Evolutionary conservation across 2,888 invertebrate species (phyloP), one percentile per base, ranked within the genome.

Genomic region (Megastigmus dorsalis): DNA sequence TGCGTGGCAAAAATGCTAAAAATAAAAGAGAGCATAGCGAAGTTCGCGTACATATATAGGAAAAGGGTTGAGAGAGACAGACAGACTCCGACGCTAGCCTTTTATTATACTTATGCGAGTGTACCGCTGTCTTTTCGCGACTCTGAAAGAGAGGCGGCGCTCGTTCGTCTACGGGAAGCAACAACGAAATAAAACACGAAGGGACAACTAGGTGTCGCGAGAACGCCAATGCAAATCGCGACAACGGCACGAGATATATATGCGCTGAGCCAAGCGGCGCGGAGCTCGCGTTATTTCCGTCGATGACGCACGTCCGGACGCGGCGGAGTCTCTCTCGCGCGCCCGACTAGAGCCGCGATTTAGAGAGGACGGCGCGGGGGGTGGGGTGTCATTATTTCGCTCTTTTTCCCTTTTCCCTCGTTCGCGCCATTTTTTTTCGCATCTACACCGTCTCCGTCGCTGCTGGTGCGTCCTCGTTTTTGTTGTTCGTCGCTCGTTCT

Each of bases 291-390:
- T 45, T 48, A 55, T 41, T 68, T 45, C 50, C 62, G 60, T n/a
- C 62, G 62, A 68, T 67, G 54, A 48, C 67, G 62, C 62, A 55
- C 60, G 38, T 62, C 62, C 74, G 73, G 70, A 65, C n/a, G n/a
- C n/a, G n/a, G n/a, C n/a, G n/a, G n/a, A n/a, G n/a, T n/a, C n/a
- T n/a, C n/a, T n/a, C n/a, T n/a, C n/a, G n/a, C n/a, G n/a, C n/a
- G n/a, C n/a, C n/a, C n/a, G n/a, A n/a, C n/a, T n/a, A 28, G 43
- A 65, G 57, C 72, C 23, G 33, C 67, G 74, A 63, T 55, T 62
- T 68, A 45, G 23, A 59, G 55, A 62, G 63, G 60, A 54, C 26
- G 20, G 60, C 26, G 20, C 18, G n/a, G n/a, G n/a, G n/a, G n/a
- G n/a, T n/a, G n/a, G n/a, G n/a, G 60, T 55, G 62, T 74, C 67